Percentiles rank a stretch among this genome's conserved stretches.
These are phyloP conservation scores for Trypoxylon attenuatum DNA, from an alignment of 2,888 invertebrate genomes.

Conservation along the genomic window DNA sequence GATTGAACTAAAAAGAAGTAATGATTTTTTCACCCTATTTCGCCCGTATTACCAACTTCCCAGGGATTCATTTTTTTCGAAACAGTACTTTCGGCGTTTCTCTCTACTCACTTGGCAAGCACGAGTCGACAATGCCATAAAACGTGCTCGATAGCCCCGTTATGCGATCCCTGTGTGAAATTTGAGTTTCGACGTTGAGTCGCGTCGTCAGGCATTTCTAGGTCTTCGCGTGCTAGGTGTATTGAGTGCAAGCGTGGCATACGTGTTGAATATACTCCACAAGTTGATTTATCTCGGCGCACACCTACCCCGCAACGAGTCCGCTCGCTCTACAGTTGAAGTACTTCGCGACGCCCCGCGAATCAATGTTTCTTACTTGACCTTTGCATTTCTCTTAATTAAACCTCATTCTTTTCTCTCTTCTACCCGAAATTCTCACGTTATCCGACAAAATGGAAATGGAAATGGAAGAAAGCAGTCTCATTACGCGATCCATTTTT, in stretches of 20 bases:
- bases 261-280: slow-evolving; percentile 41
- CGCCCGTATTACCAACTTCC: background rate
- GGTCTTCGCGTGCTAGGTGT: background rate
- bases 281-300: slow-evolving; percentile 22
- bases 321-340: background rate
- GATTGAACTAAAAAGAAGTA: slow-evolving; percentile 21
- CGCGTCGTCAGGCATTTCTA: background rate
- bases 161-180: no score
- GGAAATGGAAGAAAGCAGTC: no score
- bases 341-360: background rate
- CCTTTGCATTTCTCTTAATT: background rate
- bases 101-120: no score
- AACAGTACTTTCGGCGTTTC: no score
- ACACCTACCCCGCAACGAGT: background rate
- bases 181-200: no score
- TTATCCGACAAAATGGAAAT: background rate
- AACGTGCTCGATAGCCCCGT: no score
- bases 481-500: no score
- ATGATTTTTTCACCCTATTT: slow-evolving; percentile 6
- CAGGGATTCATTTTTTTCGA: no score
- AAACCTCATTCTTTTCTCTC: background rate
- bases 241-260: background rate
- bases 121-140: no score
- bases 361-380: background rate
- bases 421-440: background rate